Conservation (phyloP, 2,113 vertebrate species). For the Dromas ardeola region DNA sequence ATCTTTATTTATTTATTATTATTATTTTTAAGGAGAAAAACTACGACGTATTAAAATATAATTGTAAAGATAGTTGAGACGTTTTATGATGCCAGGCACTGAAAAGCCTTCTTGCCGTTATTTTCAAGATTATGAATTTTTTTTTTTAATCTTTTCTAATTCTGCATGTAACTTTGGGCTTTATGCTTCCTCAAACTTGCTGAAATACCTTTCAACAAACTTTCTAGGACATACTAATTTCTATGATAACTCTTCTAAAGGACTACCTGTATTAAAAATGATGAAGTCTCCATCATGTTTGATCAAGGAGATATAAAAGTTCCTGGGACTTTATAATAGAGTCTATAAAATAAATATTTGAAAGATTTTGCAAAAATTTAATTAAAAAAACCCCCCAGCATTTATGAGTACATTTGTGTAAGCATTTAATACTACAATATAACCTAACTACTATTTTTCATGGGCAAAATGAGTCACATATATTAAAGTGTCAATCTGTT, state of each 20-base stretch:
- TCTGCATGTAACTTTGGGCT: background rate
- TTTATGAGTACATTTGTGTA: background rate
- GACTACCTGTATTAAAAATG: background rate
- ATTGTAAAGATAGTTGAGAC: background rate
- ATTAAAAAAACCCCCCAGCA: background rate
- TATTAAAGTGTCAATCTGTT: background rate
- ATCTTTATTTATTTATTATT: too few relatives aligned
- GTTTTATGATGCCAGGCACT: background rate
- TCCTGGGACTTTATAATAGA: background rate
- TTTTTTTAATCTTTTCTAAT: background rate
- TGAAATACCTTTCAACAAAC: background rate
- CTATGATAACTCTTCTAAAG: background rate
- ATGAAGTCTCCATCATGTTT: background rate
- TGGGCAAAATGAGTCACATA: background rate
- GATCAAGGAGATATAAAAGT: background rate
- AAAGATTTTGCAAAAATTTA: background rate
- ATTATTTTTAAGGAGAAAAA: background rate
- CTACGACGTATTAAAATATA: background rate
- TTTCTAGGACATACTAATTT: background rate
- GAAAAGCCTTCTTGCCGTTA: background rate
- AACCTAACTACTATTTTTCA: background rate
- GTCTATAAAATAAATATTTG: background rate
- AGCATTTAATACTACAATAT: background rate
- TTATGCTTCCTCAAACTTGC: background rate
- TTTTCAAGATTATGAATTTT: background rate